These are phyloP conservation scores for Nothobranchius furzeri DNA, from an alignment of 2,113 vertebrate genomes.

Conservation along the genomic window DNA sequence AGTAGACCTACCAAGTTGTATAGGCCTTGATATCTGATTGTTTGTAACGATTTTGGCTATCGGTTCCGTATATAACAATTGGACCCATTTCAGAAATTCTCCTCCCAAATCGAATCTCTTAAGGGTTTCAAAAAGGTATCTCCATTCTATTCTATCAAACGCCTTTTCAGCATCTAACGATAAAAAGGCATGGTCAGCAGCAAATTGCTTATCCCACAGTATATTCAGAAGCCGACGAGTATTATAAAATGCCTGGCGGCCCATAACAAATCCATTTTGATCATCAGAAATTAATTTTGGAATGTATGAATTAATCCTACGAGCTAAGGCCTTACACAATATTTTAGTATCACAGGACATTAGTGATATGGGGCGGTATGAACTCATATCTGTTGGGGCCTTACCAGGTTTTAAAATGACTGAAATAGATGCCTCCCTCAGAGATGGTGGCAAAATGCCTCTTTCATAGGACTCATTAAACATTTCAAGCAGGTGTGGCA, in stretches of 20 bases:
- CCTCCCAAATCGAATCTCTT: background rate
- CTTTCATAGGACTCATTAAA: too few relatives aligned
- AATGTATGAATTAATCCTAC: background rate
- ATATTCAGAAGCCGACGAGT: background rate
- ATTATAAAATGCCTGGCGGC: background rate
- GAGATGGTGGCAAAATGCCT: too few relatives aligned
- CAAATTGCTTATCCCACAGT: background rate
- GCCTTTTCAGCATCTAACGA: constrained; percentile 2
- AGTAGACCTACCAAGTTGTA: background rate
- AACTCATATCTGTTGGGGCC: background rate
- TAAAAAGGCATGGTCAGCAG: background rate
- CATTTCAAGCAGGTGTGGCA: too few relatives aligned
- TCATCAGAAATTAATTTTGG: background rate
- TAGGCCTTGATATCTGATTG: background rate
- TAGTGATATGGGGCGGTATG: background rate
- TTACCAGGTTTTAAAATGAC: background rate
- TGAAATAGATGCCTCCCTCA: too few relatives aligned
- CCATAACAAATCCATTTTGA: constrained; percentile 5
- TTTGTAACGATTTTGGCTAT: background rate
- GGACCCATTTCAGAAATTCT: background rate
- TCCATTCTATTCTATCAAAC: background rate
- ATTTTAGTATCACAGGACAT: background rate
- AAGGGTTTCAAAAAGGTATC: background rate
- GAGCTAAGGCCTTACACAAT: background rate
- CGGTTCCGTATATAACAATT: background rate